Evolutionary conservation across 2,113 vertebrate species (phyloP).

Genomic region (Melanotaenia duboulayi): DNA sequence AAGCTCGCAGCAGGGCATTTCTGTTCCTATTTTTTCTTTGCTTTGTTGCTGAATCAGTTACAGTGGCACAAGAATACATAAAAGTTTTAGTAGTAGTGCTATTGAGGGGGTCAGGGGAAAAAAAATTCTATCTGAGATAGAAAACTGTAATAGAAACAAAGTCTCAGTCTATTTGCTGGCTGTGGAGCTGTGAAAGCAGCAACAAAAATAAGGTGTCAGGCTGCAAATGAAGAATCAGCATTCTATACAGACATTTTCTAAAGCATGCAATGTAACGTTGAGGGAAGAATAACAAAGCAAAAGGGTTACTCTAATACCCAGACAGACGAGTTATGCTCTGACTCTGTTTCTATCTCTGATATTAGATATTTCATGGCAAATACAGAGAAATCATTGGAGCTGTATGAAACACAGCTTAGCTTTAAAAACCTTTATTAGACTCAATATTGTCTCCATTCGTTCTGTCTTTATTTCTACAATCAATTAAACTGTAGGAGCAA

Average conservation of each 20-base stretch:
- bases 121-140: slow-evolving; percentile 23
- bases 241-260: slow-evolving; percentile 48
- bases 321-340: slow-evolving; percentile 33
- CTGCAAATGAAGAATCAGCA: slow-evolving; percentile 59
- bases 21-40: slow-evolving; percentile 37
- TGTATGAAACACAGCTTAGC: slow-evolving; percentile 30
- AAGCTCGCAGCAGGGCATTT: slow-evolving; percentile 62
- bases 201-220: slow-evolving; percentile 60
- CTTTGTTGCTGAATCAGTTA: slow-evolving; percentile 65
- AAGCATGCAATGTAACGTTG: slow-evolving; percentile 51
- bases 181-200: slow-evolving; percentile 40
- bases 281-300: slow-evolving; percentile 48
- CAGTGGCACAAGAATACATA: slow-evolving; percentile 68
- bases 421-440: slow-evolving; percentile 15
- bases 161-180: slow-evolving; percentile 38
- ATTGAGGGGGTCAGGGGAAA: slow-evolving; percentile 34
- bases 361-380: slow-evolving; percentile 50
- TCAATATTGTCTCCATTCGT: background rate
- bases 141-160: slow-evolving; percentile 59
- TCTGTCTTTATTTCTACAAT: slow-evolving; percentile 16
- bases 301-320: slow-evolving; percentile 46
- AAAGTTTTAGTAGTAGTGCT: slow-evolving; percentile 53
- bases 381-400: slow-evolving; percentile 30
- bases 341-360: slow-evolving; percentile 46
- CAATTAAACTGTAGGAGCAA: slow-evolving; percentile 6